Evolutionary conservation across 2,113 vertebrate genomes (phyloP), one percentile per base, ranked within the genome.

Genomic region (Heteronetta atricapilla): DNA sequence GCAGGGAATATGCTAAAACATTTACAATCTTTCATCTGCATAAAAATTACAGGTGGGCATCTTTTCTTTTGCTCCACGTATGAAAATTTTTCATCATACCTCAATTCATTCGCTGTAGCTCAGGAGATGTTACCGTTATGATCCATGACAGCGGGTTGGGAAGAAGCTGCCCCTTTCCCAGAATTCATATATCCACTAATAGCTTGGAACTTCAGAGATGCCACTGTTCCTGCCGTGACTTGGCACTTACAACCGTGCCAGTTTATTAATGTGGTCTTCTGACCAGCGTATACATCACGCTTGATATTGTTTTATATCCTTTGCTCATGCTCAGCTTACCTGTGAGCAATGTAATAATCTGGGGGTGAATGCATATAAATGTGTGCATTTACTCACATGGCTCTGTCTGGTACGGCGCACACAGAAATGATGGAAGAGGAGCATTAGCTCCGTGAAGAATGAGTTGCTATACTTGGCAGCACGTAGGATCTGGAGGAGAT

Each of bases 381-480:
- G 88, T 87, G 88, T 95, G 2, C 83, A 36, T 86, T 94, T 79
- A 23, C 59, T 81, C 2, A 3, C 87, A n/a, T 6, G 11, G 86
- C 80, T 82, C 76, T 96, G 86, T 79, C 92, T 93, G 94, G 36
- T 89, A 52, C 93, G 91, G 82, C 68, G 3, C 55, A 85, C 79
- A 63, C 89, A 89, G 79, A 4, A 38, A 36, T 94, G 89, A 96
- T 95, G 87, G 92, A 97, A 59, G 95, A 96, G 77, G 79, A 82
- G 79, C 87, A 68, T 92, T 91, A 97, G 77, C 29, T 6, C 89
- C 33, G 82, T 95, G 94, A 97, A 90, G 88, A 97, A 96, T 95
- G 97, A 97, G 95, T 86, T 97, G 96, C 95, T 96, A 63, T 72
- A 93, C 91, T 93, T 97, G 97, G 97, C 96, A 97, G 93, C 94